Base-by-base conservation (phyloP, 2,888 invertebrate species). In the Crematogaster levior region DNA sequence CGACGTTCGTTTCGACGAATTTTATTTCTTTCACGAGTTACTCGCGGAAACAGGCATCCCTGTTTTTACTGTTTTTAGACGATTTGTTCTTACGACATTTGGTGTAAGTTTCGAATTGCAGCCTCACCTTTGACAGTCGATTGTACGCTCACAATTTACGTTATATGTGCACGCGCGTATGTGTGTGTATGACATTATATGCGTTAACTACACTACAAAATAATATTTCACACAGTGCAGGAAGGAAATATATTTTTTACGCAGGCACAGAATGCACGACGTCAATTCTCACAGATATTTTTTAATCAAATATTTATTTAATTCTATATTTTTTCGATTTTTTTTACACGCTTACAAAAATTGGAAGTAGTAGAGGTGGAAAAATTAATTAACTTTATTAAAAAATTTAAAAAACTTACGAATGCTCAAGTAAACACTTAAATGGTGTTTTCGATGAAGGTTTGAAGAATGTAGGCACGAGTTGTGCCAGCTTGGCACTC, bases 401-500 rank as follows among this genome's bases (percentile, higher is more conserved):
- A n/a, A n/a, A n/a, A n/a, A n/a, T n/a, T n/a, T n/a, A n/a, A 63
- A 24, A 63, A 37, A 15, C 48, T 46, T 48, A 51, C 1, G 79
- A 82, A 65, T 82, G 68, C 70, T 88, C 72, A 58, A 61, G 68
- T 34, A 34, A 34, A 34, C 6, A 34, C 34, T 53, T 34, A 53
- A 70, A 63, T 80, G 66, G 60, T 85, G 75, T 85, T 85, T 84
- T 84, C 73, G 82, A 82, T 56, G 81, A 72, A 83, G 83, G 84
- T 84, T 63, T 87, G 85, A 87, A 87, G 84, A 86, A 74, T 48
- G 7, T 68, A 34, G 80, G 56, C 82, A 48, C 84, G 24, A 51
- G 73, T 73, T 81, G 86, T 88, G 87, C 86, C 84, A 89, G 86
- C 82, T 90, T 88, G 87, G 86, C 86, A 85, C 83, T 75, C 12